Base-by-base conservation (phyloP, 1,140 invertebrate species). In the Maconellicoccus hirsutus region DNA sequence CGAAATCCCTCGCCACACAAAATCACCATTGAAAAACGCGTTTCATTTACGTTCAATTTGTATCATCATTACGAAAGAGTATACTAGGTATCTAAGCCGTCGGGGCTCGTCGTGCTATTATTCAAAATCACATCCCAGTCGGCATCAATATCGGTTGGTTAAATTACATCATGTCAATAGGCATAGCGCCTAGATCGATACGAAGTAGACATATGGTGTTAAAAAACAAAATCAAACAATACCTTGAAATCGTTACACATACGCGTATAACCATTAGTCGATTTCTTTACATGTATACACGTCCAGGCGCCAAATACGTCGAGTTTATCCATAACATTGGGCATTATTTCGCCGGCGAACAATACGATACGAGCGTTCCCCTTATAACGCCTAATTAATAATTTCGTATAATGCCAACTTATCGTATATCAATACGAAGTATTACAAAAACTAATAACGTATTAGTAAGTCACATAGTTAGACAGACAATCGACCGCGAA, bases 291-390 rank as follows among this genome's bases (percentile, higher is more conserved):
- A 52, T 4, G n/a, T 19, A 52, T 16, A 52, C n/a, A 14, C 6
- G n/a, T 16, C 10, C 6, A 14, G 42, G 42, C 42, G 42, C 42
- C 42, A 52, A 52, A 52, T 52, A 52, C 42, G n/a, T 16, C 10
- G 42, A 52, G 42, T 52, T n/a, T 52, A 52, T 52, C 42, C 42
- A 19, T 52, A 52, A 19, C 42, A 52, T 19, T 19, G 42, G n/a
- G 42, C 42, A 52, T 52, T 52, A 52, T 52, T 52, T 52, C 42
- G n/a, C 16, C 42, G n/a, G n/a, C 42, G 29, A 52, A 52, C n/a
- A 52, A 2, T 2, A 52, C 3, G n/a, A 52, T 52, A 52, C 6
- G 10, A 52, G n/a, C 42, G 12, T 52, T 52, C 42, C 42, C 16
- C n/a, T 52, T 16, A 16, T 52, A 14, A 52, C n/a, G n/a, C 42